These are phyloP conservation scores for Caerostris extrusa DNA, from an alignment of 1,140 invertebrate species.

Conservation along the genomic window DNA sequence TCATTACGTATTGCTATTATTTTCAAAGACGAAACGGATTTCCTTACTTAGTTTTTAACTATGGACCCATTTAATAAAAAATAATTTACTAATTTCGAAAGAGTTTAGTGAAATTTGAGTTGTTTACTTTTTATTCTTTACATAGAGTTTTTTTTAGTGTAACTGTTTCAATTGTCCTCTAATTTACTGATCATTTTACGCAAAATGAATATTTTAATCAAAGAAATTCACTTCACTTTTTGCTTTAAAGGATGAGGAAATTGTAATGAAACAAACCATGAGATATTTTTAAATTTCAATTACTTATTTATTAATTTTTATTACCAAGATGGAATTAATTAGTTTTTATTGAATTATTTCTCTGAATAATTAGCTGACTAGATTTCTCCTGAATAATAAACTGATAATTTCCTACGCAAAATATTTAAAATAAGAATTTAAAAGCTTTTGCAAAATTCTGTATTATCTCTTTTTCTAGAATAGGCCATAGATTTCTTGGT, in stretches of 20 bases:
- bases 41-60: background rate
- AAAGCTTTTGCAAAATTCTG: no score
- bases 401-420: no score
- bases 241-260: background rate
- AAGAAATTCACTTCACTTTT: background rate
- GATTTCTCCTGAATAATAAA: no score
- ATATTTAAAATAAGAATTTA: no score
- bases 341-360: no score
- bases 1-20: no score
- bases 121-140: background rate
- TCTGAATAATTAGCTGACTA: no score
- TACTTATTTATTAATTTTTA: background rate
- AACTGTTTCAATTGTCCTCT: background rate
- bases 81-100: background rate
- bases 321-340: background rate
- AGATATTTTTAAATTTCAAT: background rate
- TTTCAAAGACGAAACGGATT: background rate
- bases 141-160: background rate
- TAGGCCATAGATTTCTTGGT: no score
- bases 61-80: background rate
- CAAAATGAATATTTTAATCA: background rate
- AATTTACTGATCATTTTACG: background rate
- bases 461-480: no score
- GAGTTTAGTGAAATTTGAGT: background rate
- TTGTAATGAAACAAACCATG: background rate